phyloP scores from a whole-genome alignment of 1,140 invertebrate genomes.

The Goniozus legneri region DNA sequence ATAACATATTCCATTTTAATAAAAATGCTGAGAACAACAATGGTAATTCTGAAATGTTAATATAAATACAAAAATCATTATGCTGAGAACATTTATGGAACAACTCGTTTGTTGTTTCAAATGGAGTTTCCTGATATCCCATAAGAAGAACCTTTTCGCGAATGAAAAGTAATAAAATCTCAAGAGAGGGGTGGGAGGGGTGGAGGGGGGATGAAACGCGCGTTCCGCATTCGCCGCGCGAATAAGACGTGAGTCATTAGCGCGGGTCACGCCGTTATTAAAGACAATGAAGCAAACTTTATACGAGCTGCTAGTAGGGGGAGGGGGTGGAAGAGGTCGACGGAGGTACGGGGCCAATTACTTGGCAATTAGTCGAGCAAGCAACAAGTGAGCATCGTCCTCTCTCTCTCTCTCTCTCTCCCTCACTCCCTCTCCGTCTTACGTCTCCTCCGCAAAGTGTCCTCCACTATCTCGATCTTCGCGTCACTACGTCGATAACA shows the following conservation, averaged over 20 bases:
- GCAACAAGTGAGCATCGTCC: conserved; percentile 52
- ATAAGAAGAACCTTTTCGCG: too few species aligned
- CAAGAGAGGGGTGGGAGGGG: neutral
- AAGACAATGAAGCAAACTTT: conserved; percentile 56
- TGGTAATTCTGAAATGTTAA: too few species aligned
- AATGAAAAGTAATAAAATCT: too few species aligned
- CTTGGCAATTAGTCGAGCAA: conserved; percentile 54
- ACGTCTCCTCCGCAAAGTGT: too few species aligned
- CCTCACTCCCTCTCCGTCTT: conserved; percentile 20
- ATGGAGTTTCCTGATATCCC: too few species aligned
- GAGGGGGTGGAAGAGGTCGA: too few species aligned
- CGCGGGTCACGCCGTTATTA: conserved; percentile 52
- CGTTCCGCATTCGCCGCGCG: conserved; percentile 18
- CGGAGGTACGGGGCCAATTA: conserved; percentile 46
- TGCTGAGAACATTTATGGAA: too few species aligned
- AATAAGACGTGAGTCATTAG: conserved; percentile 47
- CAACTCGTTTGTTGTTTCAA: too few species aligned
- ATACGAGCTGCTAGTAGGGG: conserved; percentile 36
- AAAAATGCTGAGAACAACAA: too few species aligned
- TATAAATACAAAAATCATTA: too few species aligned
- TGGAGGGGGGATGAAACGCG: too few species aligned
- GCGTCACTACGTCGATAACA: neutral
- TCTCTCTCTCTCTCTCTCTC: conserved; percentile 15
- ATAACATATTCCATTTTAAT: too few species aligned
- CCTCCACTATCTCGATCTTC: conserved; percentile 7